Base-by-base conservation (phyloP, 2,113 vertebrate species). In the Microcebus ravelobensis region DNA sequence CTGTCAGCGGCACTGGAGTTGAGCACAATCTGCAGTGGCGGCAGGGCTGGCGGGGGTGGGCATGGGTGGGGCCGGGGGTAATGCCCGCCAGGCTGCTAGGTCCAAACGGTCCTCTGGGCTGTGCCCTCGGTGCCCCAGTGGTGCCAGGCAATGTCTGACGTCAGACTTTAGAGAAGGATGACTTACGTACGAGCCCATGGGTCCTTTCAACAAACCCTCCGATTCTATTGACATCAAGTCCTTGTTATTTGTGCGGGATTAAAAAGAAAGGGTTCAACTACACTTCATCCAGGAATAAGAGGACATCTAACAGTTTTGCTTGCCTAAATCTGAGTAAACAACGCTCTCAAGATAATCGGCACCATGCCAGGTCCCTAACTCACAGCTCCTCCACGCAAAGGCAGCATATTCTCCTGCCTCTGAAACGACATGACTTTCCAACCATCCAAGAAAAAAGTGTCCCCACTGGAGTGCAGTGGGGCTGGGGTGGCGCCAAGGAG, bases 401-500 rank as follows among this genome's bases (percentile, higher is more conserved):
- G 61, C 48, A 48, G 77, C n/a, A 10, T 1, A 39, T 18, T 31
- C 17, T 71, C 36, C 11, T 13, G 0, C 36, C 21, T 77, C 45
- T 20, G 21, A 55, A 59, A 48, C 3, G 8, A 31, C 14, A 45
- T 36, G 21, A 25, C 13, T 13, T 29, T 50, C 63, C 42, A 61
- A 36, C 9, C 0, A 4, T 6, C 10, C 4, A 31, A 70, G 80
- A 50, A 14, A 17, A 70, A 67, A 25, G 34, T 55, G 36, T 73
- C 39, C 34, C 20, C 12, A 2, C 7, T 2, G 1, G 8, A 25
- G 7, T 29, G 4, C n/a, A 0, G 0, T 1, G 25, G 18, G 29
- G 13, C 27, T 10, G 34, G 48, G 12, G 52, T 6, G 8, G 61
- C 3, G 10, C 27, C 2, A 34, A 27, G 20, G 50, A 27, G 68